phyloP scores from a whole-genome alignment of 2,113 vertebrate species.

The Corydoras sp. region DNA sequence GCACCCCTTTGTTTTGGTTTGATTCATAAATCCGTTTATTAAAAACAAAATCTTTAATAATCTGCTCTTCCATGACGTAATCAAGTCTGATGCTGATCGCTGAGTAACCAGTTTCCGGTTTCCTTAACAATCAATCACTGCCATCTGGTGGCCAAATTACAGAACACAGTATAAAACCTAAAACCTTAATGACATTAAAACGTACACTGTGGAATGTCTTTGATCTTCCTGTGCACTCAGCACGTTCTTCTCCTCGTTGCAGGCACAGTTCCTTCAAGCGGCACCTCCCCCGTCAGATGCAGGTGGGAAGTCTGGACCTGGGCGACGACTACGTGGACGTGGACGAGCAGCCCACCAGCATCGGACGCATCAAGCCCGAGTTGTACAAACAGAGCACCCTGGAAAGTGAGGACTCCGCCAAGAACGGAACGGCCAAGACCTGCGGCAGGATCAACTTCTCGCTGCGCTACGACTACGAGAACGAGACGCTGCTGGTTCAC shows the following conservation, averaged over 20 bases:
- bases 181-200: too few relatives aligned
- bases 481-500: constrained; percentile 73
- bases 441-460: constrained; percentile 73
- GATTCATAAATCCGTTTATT: too few relatives aligned
- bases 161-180: too few relatives aligned
- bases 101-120: too few relatives aligned
- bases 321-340: constrained; percentile 49
- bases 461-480: constrained; percentile 68
- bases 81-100: too few relatives aligned
- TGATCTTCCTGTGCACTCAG: too few relatives aligned
- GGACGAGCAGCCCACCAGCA: constrained; percentile 67
- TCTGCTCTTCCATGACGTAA: too few relatives aligned
- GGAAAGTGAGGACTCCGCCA: constrained; percentile 51
- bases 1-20: too few relatives aligned
- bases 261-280: constrained; percentile 81
- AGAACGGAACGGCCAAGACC: constrained; percentile 57
- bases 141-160: too few relatives aligned
- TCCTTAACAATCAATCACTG: too few relatives aligned
- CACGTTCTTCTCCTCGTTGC: neutral
- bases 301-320: constrained; percentile 50
- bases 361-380: constrained; percentile 75
- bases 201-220: too few relatives aligned
- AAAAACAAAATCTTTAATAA: too few relatives aligned
- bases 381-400: constrained; percentile 66
- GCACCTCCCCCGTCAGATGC: constrained; percentile 45